Evolutionary conservation across 2,113 vertebrate genomes (phyloP).

Genomic region (Calonectris borealis): DNA sequence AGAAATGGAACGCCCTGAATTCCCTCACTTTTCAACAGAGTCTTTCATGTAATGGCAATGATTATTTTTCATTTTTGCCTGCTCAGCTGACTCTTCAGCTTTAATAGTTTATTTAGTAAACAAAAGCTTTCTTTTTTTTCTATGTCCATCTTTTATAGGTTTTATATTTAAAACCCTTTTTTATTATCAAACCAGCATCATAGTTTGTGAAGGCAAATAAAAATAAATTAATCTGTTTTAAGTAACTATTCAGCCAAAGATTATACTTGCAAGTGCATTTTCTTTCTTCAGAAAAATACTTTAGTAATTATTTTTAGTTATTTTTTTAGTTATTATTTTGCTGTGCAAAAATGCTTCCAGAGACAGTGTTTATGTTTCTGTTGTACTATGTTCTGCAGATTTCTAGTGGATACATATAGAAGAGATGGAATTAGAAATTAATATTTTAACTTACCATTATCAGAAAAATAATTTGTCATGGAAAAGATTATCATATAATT

Average conservation of each 20-base stretch:
- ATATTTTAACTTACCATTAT: neutral
- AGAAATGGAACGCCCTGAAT: neutral
- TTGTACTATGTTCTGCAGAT: neutral
- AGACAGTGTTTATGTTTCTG: neutral
- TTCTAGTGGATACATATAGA: neutral
- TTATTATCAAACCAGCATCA: neutral
- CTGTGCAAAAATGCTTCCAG: neutral
- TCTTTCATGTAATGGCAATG: rapidly evolving
- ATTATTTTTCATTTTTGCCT: neutral
- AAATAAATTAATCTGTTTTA: neutral
- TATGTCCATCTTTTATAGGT: neutral
- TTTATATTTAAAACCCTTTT: neutral
- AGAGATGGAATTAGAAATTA: neutral
- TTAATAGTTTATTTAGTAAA: neutral
- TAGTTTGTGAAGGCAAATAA: neutral
- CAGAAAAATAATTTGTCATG: neutral
- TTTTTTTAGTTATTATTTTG: neutral
- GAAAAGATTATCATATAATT: conserved; percentile 6
- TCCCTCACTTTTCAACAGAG: neutral
- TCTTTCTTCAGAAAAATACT: neutral
- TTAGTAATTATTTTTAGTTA: neutral
- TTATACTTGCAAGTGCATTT: neutral
- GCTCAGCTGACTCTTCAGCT: neutral
- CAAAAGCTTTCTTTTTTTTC: neutral
- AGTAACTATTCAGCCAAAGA: neutral